Evolutionary conservation across 2,797 vertebrate species (phyloP).

Genomic region (Anableps anableps): DNA sequence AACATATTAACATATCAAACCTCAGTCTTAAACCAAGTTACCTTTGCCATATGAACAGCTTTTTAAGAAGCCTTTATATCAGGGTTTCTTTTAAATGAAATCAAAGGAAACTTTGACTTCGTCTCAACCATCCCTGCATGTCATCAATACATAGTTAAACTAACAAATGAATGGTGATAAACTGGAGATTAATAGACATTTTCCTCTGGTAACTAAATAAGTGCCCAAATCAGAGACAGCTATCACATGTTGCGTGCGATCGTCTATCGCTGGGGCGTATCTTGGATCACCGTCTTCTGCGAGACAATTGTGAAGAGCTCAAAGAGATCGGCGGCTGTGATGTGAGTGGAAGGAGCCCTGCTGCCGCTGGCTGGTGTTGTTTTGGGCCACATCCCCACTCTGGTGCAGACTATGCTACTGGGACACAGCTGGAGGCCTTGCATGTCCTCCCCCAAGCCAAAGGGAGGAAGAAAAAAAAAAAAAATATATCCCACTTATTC

Average conservation of each 20-base stretch:
- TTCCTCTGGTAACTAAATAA: conserved; percentile 26
- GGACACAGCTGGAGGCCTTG: conserved; percentile 66
- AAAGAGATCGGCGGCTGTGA: conserved; percentile 73
- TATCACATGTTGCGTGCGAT: conserved; percentile 20
- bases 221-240: conserved; percentile 2
- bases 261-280: conserved; percentile 44
- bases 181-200: conserved; percentile 15
- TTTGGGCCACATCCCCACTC: conserved; percentile 64
- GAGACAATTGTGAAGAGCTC: conserved; percentile 66
- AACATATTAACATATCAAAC: conserved; percentile 1
- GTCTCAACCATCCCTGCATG: conserved; percentile 11
- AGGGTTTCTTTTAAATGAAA: conserved; percentile 21
- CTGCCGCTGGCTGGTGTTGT: conserved; percentile 68
- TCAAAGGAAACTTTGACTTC: conserved; percentile 44
- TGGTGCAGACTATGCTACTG: conserved; percentile 55
- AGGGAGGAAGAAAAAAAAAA: background rate
- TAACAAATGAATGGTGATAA: conserved; percentile 19
- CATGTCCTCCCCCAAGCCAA: conserved; percentile 17
- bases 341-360: conserved; percentile 69
- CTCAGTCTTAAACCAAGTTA: conserved; percentile 10
- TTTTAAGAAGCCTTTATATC: background rate
- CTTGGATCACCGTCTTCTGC: conserved; percentile 62
- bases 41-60: background rate
- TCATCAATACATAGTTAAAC: conserved; percentile 27
- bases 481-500: background rate